Conservation (phyloP, 2,113 vertebrate species). For the Tychaedon coryphoeus region DNA sequence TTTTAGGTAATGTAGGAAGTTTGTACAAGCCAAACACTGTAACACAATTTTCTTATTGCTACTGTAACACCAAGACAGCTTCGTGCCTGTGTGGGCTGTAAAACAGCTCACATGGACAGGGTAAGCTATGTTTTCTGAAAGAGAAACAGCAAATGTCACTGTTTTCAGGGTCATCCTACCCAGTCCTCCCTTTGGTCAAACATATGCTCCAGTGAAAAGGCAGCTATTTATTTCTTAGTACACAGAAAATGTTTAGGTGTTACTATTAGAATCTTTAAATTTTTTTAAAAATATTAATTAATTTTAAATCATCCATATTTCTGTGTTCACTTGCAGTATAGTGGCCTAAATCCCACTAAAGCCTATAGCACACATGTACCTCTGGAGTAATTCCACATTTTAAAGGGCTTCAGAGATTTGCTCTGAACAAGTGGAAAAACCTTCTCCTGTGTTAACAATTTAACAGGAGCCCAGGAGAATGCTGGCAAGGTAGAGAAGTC, state of each 20-base stretch:
- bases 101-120: neutral
- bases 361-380: neutral
- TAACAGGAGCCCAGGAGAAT: neutral
- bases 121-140: neutral
- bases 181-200: neutral
- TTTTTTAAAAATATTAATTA: neutral
- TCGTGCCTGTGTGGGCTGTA: neutral
- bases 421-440: neutral
- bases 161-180: neutral
- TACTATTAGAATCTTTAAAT: neutral
- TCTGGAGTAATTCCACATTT: neutral
- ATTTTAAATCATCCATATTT: neutral
- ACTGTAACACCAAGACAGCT: neutral
- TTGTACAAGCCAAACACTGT: constrained; percentile 37
- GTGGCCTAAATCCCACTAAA: neutral
- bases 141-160: neutral
- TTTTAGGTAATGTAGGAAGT: constrained; percentile 58
- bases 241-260: neutral
- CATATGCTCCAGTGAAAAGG: neutral
- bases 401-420: neutral
- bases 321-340: neutral
- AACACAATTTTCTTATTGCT: constrained; percentile 33
- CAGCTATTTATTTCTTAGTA: neutral
- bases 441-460: neutral
- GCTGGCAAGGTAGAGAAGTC: neutral